Base-by-base conservation (phyloP, 2,113 vertebrate genomes). In the Sterrhoptilus dennistouni region DNA sequence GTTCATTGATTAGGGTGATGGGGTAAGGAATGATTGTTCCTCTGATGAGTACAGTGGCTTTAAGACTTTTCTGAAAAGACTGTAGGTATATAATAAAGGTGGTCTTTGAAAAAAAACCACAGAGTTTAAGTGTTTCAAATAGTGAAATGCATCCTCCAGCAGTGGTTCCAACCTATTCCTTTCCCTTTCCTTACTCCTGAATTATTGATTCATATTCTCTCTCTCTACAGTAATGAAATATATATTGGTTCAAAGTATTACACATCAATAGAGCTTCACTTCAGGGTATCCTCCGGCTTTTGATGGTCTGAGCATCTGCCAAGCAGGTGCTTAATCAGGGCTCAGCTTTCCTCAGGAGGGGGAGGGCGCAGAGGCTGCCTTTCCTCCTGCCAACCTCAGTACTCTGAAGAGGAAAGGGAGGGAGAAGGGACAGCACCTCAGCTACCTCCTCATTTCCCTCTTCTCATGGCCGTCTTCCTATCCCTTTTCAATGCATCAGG, bases 141-240 rank as follows among this genome's bases (percentile, higher is more conserved):
- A 83, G 36, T 72, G 70, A 88, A 91, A 71, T 3, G 6, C 16
- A 61, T 92, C 22, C 44, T 71, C n/a, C 71, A 82, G 44, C 44
- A 63, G 28, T 33, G n/a, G 36, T 87, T 94, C 36, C 31, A 76
- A 24, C 17, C 9, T 38, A 80, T 20, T 22, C 47, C 12, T 87
- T 93, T 71, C n/a, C 52, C 38, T 63, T 83, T 71, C 40, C 40
- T 82, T 75, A 35, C 36, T 92, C 31, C 54, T 97, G 83, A 92
- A 96, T 93, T 97, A 94, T 93, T 95, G 69, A 94, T 93, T 85
- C 50, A 42, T 76, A 77, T 72, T 72, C 71, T 92, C 31, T 66
- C 64, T 84, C 81, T 90, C 84, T 63, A 69, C 63, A 93, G 23
- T 90, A 72, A 93, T 95, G 66, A 95, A 95, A 94, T 90, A 95